Percentiles rank a stretch among this genome's conserved stretches.
Conservation (phyloP, 2,888 invertebrate genomes). For the Calameuta filiformis region DNA sequence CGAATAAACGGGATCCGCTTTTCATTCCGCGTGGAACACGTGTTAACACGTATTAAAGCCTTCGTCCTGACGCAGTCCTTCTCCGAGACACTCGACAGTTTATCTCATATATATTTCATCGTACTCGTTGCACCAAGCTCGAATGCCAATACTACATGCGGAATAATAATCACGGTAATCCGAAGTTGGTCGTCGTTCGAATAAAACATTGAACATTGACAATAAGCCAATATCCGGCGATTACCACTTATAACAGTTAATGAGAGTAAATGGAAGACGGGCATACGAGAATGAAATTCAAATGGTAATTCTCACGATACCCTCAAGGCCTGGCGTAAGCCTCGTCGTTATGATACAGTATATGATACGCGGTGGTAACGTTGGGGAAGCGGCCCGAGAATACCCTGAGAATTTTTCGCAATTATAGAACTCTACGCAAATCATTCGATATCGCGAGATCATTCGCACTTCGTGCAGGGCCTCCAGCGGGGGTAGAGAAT, state of each 20-base stretch:
- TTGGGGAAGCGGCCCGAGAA: neutral
- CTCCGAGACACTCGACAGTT: neutral
- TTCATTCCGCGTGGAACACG: neutral
- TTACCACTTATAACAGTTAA: neutral
- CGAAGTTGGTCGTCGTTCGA: neutral
- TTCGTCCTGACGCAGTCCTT: neutral
- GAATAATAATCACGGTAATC: neutral
- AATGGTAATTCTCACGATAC: neutral
- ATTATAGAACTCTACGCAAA: slow-evolving; percentile 22
- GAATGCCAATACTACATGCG: neutral
- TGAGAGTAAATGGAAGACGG: neutral
- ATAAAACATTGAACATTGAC: neutral
- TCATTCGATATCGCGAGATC: slow-evolving; percentile 35
- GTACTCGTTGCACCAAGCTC: neutral
- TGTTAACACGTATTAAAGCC: neutral
- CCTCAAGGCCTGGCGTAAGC: neutral
- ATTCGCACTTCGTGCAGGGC: slow-evolving; percentile 26
- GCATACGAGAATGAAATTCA: neutral
- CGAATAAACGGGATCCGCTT: neutral
- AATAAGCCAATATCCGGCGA: neutral
- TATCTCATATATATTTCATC: neutral
- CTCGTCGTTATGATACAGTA: neutral
- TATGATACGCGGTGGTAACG: neutral
- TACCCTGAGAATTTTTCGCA: neutral
- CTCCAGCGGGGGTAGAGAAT: neutral